Base-by-base conservation (phyloP, 2,113 vertebrate species). In the Ranitomeya variabilis region DNA sequence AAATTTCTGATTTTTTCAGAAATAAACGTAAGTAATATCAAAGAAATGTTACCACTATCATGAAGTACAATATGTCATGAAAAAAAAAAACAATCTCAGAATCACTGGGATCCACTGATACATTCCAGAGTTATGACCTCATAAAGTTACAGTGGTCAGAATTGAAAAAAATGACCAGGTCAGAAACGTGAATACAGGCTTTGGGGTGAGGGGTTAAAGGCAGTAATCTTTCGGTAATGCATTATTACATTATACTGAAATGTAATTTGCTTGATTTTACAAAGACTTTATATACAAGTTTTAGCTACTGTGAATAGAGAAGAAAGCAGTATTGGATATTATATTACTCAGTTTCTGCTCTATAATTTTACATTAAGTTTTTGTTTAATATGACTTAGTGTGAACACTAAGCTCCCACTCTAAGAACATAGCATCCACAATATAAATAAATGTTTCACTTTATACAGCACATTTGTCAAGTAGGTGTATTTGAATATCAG, bases 321-420 rank as follows among this genome's bases (percentile, higher is more conserved):
- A 16, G 1, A 19, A 64, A 64, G 21, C 16, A 74, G 45, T 14
- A 78, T n/a, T n/a, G 51, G 5, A 21, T 6, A 7, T 52, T 21
- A 78, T 31, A 31, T 31, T 37, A 31, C 64, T 67, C 26, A 23
- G 19, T 13, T 52, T n/a, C 51, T 78, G 4, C 76, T n/a, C 8
- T 78, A 78, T 78, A 78, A 54, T 78, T 78, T 78, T 59, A 23
- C 16, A 80, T 55, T 31, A 60, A 26, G 79, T 80, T 60, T 55
- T 54, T 60, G 79, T 15, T 81, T 60, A 60, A 81, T 59, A 26
- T 12, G 52, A 12, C 57, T 31, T 60, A 73, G 37, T 26, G 7
- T 81, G 54, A 81, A 23, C 31, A 18, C 21, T 57, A 26, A 21
- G 57, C 55, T 81, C 55, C 51, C 79, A 60, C 23, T 18, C n/a